Conservation (phyloP, 2,797 vertebrate species). For the Coendou prehensilis region DNA sequence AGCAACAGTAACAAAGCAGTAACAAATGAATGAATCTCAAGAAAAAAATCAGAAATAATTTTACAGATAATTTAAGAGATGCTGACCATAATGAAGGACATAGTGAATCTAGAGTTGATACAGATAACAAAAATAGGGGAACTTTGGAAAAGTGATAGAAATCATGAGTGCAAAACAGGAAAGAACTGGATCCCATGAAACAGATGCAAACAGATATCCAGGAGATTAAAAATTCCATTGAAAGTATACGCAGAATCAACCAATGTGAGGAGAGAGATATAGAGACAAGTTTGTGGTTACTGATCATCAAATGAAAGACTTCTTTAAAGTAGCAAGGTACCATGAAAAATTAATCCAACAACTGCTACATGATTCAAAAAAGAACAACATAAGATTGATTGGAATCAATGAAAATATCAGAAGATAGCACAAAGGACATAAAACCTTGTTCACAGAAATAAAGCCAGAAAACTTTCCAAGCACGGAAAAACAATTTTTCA, state of each 20-base stretch:
- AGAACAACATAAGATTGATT: not conserved
- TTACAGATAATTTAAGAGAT: not conserved
- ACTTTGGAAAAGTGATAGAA: not conserved
- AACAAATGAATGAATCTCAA: not conserved
- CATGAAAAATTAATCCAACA: not conserved
- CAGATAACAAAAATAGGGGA: not conserved
- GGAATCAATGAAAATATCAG: not conserved
- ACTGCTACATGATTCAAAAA: not conserved
- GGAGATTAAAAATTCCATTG: not conserved
- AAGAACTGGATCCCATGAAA: not conserved
- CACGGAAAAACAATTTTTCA: not conserved
- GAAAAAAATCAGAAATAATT: not conserved
- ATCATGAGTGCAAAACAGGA: not conserved
- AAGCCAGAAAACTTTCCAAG: not conserved
- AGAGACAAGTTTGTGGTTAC: not conserved
- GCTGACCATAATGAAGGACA: not conserved
- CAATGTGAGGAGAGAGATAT: not conserved
- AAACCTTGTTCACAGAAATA: not conserved
- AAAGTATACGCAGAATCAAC: not conserved
- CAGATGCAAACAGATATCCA: not conserved
- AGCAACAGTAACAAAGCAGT: not conserved
- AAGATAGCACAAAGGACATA: not conserved
- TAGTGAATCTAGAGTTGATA: not conserved
- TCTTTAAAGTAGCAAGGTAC: not conserved
- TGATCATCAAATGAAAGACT: not conserved